Base-by-base conservation (phyloP, 1,140 invertebrate genomes). In the Parasteatoda tepidariorum region DNA sequence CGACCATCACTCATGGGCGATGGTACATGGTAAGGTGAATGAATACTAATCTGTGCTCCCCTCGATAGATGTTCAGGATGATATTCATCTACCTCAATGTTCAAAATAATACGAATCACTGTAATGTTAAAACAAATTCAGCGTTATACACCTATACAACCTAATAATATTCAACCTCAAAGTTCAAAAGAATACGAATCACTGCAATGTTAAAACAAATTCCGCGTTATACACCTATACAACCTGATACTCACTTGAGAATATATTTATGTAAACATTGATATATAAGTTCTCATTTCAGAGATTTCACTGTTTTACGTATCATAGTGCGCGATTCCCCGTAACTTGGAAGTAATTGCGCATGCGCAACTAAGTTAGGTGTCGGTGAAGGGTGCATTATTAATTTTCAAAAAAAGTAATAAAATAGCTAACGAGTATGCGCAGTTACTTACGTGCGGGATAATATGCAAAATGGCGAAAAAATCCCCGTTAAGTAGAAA, bases 1-100 rank as follows among this genome's bases (percentile, higher is more conserved):
- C 62, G 41, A n/a, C 79, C 79, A 4, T 71, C 79, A 13, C 68
- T 82, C 68, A 73, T 73, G 18, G 79, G 79, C 2, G 79, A 82
- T 5, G 79, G 79, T 2, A 82, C 57, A 7, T 82, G 33, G 55
- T 82, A 82, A 0, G 79, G 79, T 3, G 79, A 71, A 26, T 82
- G 79, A 0, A 82, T 48, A 13, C 67, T 70, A 5, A 82, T 62
- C 34, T 82, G 79, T 15, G 68, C 66, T 13, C 79, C 79, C 1
- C 79, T 18, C 0, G 67, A 62, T 26, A 82, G 26, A 26, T 82
- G 79, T 11, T 61, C 34, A 1, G 79, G 79, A 24, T 82, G 79
- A 26, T 82, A 82, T 18, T 82, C 79, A 2, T 41, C 57, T 18
- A 73, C 55, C 22, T 82, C 67, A 15, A 73, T 3, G 18, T 82